Percentiles rank a stretch among this genome's conserved stretches.
Evolutionary conservation across 2,797 vertebrate genomes (phyloP).

Genomic region (Poeciliopsis infans): DNA sequence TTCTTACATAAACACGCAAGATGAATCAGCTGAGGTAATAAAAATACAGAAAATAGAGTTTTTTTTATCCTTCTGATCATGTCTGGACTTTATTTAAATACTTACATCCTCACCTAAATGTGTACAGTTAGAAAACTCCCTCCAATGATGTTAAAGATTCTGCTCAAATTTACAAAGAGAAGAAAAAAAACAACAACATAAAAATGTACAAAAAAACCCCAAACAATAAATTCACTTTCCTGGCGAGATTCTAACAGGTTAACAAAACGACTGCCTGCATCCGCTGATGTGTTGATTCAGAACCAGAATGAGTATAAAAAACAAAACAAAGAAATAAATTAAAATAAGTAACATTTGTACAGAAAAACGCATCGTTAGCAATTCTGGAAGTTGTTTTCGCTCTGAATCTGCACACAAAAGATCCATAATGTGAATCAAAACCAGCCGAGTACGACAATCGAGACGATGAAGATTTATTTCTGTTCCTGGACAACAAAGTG

Average conservation of each 20-base stretch:
- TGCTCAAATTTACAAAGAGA: conserved; percentile 74
- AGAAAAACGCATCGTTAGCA: conserved; percentile 45
- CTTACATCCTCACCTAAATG: conserved; percentile 79
- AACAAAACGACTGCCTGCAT: conserved; percentile 32
- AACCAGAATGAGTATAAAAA: conserved; percentile 77
- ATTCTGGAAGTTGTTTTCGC: conserved; percentile 27
- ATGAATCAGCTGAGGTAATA: not conserved
- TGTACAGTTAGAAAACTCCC: conserved; percentile 82
- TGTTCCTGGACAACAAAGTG: not conserved
- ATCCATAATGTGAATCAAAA: conserved; percentile 1
- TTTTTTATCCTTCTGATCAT: conserved; percentile 55
- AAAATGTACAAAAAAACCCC: conserved; percentile 61
- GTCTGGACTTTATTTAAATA: conserved; percentile 83
- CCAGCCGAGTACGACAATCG: not conserved
- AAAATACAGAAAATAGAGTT: not conserved
- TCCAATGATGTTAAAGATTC: conserved; percentile 64
- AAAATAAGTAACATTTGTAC: conserved; percentile 77
- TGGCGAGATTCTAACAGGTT: not conserved
- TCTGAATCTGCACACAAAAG: not conserved
- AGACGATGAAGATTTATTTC: not conserved
- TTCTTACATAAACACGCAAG: not conserved
- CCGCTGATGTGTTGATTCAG: conserved; percentile 68
- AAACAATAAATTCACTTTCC: conserved; percentile 16
- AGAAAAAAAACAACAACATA: conserved; percentile 49
- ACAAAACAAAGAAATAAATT: conserved; percentile 86